Percentiles rank a stretch among this genome's conserved stretches.
Evolutionary conservation across 2,113 vertebrate species (phyloP).

Genomic region (Mus spicilegus): DNA sequence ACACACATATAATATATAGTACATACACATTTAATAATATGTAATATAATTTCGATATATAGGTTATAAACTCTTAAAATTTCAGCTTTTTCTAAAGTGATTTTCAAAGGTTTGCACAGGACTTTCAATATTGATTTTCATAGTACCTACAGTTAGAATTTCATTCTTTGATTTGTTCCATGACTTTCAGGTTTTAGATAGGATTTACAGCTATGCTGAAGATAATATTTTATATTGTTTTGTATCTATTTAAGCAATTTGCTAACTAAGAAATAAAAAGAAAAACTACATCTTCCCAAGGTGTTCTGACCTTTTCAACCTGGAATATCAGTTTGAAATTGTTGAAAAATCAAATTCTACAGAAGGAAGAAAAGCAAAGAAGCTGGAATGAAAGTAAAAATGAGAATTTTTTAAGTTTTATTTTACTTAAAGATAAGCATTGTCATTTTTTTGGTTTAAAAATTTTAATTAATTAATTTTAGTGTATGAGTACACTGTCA

Average conservation of each 20-base stretch:
- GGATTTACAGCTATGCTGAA: not conserved
- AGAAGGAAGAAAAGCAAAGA: not conserved
- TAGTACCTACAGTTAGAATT: not conserved
- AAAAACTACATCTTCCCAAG: not conserved
- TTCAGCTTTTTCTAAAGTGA: not conserved
- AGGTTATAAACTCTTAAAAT: not conserved
- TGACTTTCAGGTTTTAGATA: not conserved
- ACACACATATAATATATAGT: not conserved
- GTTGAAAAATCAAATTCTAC: not conserved
- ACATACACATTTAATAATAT: not conserved
- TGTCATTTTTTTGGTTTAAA: no score
- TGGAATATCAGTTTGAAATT: not conserved
- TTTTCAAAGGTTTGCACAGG: not conserved
- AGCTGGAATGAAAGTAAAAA: not conserved
- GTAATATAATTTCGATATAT: not conserved
- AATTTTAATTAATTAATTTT: no score
- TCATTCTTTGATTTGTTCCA: not conserved
- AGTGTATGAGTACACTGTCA: no score
- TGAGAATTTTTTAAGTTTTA: not conserved
- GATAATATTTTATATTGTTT: not conserved
- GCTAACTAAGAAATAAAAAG: not conserved
- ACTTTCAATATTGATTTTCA: conserved; percentile 5
- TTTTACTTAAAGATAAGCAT: no score
- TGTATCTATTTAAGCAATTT: not conserved
- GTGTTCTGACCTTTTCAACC: not conserved